phyloP scores from a whole-genome alignment of 2,797 vertebrate genomes.

The Lacerta bilineata region DNA sequence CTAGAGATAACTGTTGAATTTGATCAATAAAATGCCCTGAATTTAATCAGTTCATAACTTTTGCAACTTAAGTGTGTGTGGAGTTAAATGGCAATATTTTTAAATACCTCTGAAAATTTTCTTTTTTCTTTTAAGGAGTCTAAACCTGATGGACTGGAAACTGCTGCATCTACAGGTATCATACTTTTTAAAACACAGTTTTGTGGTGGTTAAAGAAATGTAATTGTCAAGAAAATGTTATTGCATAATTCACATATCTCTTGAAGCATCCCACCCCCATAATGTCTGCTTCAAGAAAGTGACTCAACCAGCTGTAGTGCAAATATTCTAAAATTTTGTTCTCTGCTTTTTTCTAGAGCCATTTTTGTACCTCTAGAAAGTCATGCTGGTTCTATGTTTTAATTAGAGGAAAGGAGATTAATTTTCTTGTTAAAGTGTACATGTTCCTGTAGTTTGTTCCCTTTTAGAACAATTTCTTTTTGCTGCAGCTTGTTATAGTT shows the following conservation, averaged over 20 bases:
- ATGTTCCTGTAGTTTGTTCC: background rate
- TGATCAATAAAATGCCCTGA: background rate
- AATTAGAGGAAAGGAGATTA: background rate
- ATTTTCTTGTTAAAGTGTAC: background rate
- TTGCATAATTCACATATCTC: background rate
- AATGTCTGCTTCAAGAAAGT: background rate
- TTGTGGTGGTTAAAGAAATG: slow-evolving; percentile 14
- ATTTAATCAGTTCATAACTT: background rate
- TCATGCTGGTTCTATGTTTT: background rate
- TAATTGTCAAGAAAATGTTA: slow-evolving; percentile 1
- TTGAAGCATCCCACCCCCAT: background rate
- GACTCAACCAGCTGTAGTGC: background rate
- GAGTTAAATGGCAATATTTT: slow-evolving; percentile 4
- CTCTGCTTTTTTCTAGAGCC: background rate
- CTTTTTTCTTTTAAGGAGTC: slow-evolving; percentile 75
- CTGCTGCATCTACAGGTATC: slow-evolving; percentile 88
- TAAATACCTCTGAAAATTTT: slow-evolving; percentile 33
- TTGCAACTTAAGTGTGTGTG: background rate
- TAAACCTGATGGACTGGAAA: slow-evolving; percentile 86
- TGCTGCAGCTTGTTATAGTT: background rate
- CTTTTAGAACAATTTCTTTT: background rate
- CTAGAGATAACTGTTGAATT: slow-evolving; percentile 14
- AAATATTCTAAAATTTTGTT: slow-evolving; percentile 26
- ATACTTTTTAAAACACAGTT: slow-evolving; percentile 56
- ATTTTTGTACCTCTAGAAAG: background rate